Evolutionary conservation across 2,888 invertebrate genomes (phyloP).

Genomic region (Ametastegia equiseti): DNA sequence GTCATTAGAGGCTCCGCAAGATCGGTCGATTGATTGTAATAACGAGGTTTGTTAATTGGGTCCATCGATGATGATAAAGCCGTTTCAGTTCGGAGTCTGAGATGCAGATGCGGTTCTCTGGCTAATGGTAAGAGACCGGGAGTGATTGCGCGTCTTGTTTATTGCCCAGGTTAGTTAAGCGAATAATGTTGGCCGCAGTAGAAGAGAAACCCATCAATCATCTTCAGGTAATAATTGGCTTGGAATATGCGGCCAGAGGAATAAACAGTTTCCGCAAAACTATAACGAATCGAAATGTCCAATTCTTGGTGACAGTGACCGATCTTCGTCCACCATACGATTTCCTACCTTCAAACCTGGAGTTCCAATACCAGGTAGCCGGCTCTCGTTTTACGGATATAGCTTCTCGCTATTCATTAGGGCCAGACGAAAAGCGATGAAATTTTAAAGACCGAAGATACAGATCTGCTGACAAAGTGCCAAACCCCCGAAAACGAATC

Average conservation of each 20-base stretch:
- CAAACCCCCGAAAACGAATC: not conserved
- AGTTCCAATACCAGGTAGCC: not conserved
- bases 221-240: conserved; percentile 21
- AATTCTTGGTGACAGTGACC: conserved; percentile 29
- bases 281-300: conserved; percentile 13
- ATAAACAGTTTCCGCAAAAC: not conserved
- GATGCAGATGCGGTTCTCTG: conserved; percentile 31
- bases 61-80: conserved; percentile 56
- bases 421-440: conserved; percentile 33
- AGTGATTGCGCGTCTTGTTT: conserved; percentile 35
- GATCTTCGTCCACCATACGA: conserved; percentile 18
- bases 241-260: not conserved
- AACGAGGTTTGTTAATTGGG: conserved; percentile 70
- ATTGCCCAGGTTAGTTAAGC: conserved; percentile 28
- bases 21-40: conserved; percentile 66
- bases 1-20: conserved; percentile 52
- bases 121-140: conserved; percentile 6
- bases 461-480: conserved; percentile 40
- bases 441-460: conserved; percentile 42
- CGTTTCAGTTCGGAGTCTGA: conserved; percentile 53
- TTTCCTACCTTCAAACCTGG: not conserved
- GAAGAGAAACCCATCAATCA: conserved; percentile 4
- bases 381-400: not conserved
- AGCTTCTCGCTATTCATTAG: conserved; percentile 37
- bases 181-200: conserved; percentile 2